Percentiles rank a stretch among this genome's conserved stretches.
phyloP scores from a whole-genome alignment of 2,888 invertebrate species.

The Harpalus rufipes region DNA sequence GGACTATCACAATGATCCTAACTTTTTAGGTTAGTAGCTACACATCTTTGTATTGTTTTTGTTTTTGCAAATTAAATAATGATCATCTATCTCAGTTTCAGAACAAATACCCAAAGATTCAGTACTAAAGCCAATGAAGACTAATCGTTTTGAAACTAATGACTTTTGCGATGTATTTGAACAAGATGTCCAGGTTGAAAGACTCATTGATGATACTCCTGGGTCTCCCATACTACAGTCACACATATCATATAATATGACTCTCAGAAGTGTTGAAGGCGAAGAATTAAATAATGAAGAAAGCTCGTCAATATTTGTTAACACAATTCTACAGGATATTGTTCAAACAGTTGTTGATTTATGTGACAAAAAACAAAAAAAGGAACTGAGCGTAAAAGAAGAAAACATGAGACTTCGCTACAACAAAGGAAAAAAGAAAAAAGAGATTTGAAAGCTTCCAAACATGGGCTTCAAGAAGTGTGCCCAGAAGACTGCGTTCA shows the following conservation, averaged over 20 bases:
- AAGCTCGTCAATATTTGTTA: background rate
- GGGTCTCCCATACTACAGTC: no score
- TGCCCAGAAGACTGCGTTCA: conserved; percentile 64
- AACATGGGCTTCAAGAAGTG: conserved; percentile 62
- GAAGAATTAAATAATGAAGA: background rate
- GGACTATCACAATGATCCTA: background rate
- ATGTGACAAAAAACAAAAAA: conserved; percentile 13
- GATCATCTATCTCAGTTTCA: conserved; percentile 1
- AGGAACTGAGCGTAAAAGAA: conserved; percentile 62
- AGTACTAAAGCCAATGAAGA: conserved; percentile 56
- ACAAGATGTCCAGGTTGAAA: no score
- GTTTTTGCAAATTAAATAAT: conserved; percentile 1
- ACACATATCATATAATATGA: background rate
- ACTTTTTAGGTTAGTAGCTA: background rate
- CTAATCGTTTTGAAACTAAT: background rate
- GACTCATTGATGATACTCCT: no score
- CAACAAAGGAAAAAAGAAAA: conserved; percentile 66
- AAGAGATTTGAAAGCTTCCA: conserved; percentile 47
- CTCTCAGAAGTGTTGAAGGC: background rate
- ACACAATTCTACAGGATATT: background rate
- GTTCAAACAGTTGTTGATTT: background rate
- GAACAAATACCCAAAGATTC: background rate
- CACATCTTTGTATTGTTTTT: background rate
- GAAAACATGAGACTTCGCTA: conserved; percentile 62
- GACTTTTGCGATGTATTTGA: background rate